Conservation (phyloP, 2,888 invertebrate genomes). For the Meghimatium bilineatum region DNA sequence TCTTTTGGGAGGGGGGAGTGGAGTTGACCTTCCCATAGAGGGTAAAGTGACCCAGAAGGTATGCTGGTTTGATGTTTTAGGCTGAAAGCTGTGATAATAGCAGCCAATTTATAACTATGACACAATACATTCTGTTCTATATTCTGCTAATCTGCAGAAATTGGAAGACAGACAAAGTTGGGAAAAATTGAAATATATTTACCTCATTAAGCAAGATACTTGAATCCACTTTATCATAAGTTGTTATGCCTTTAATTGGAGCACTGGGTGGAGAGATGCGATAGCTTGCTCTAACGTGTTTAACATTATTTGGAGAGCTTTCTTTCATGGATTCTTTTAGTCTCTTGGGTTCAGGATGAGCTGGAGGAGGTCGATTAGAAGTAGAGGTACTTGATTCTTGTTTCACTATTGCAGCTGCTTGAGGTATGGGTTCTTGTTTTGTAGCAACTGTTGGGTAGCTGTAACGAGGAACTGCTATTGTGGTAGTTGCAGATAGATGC, state of each 20-base stretch:
- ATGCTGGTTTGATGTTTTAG: too few species aligned
- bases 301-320: constrained; percentile 10
- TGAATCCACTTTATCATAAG: constrained; percentile 44
- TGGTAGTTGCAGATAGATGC: not conserved
- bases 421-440: constrained; percentile 17
- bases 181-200: not conserved
- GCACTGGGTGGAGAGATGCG: constrained; percentile 35
- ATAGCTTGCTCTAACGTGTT: constrained; percentile 23
- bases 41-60: too few species aligned
- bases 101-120: too few species aligned
- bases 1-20: too few species aligned
- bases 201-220: constrained; percentile 48
- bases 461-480: constrained; percentile 12
- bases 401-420: not conserved
- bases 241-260: constrained; percentile 43
- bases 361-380: not conserved
- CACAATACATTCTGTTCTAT: too few species aligned
- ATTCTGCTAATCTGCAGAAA: too few species aligned
- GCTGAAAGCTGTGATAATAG: too few species aligned
- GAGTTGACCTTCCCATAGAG: too few species aligned
- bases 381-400: not conserved
- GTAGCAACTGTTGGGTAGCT: not conserved
- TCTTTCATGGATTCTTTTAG: not conserved
- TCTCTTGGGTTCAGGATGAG: not conserved
- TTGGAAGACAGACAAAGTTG: too few species aligned